Conservation (phyloP, 2,113 vertebrate species). For the Pithys albifrons region DNA sequence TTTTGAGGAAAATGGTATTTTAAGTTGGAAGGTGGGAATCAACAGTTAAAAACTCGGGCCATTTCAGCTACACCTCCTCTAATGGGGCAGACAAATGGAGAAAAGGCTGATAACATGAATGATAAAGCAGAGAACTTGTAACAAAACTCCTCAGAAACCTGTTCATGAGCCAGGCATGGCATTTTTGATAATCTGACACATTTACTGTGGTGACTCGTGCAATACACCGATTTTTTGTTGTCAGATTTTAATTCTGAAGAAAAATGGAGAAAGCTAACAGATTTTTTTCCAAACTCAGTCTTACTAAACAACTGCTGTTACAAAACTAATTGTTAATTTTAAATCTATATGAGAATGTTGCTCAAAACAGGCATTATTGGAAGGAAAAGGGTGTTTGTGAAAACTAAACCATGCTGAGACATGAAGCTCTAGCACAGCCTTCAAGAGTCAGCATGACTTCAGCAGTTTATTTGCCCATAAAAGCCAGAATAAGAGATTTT, state of each 20-base stretch:
- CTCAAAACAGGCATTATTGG: background rate
- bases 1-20: background rate
- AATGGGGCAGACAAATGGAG: rapidly evolving
- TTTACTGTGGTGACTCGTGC: background rate
- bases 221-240: background rate
- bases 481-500: background rate
- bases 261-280: background rate
- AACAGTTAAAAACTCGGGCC: background rate
- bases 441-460: background rate
- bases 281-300: rapidly evolving
- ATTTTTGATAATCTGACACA: background rate
- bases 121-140: background rate
- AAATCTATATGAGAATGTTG: background rate
- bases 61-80: background rate
- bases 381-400: background rate
- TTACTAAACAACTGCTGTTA: background rate
- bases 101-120: background rate
- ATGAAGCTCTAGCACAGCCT: rapidly evolving
- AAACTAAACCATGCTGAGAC: background rate
- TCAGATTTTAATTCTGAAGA: background rate
- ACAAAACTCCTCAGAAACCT: background rate
- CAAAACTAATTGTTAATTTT: background rate
- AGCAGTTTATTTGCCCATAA: background rate
- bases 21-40: background rate
- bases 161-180: rapidly evolving